These are phyloP conservation scores for Cathartes aura DNA, from an alignment of 2,113 vertebrate species.

Conservation along the genomic window DNA sequence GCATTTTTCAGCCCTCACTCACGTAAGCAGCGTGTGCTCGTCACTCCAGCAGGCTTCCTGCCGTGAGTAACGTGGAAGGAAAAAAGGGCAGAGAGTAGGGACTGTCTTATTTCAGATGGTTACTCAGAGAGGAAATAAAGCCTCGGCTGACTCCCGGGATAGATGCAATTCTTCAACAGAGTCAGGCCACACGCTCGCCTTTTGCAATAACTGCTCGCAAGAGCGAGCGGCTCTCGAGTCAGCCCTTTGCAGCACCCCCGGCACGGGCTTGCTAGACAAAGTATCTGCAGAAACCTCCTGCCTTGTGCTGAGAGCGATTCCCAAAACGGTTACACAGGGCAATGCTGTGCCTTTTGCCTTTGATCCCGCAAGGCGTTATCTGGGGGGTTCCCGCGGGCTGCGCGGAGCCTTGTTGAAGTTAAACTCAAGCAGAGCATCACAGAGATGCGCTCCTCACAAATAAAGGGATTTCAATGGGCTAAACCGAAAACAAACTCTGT, in stretches of 20 bases:
- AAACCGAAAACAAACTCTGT: background rate
- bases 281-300: background rate
- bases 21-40: background rate
- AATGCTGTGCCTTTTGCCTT: background rate
- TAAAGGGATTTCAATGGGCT: background rate
- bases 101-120: background rate
- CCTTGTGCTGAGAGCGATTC: background rate
- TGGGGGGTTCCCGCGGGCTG: background rate
- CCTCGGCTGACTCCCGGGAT: background rate
- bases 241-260: background rate
- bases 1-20: background rate
- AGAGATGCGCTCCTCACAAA: accelerated
- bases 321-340: background rate
- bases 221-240: background rate
- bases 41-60: background rate
- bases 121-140: background rate
- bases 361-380: too few species aligned
- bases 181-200: background rate
- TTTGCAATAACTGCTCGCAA: background rate
- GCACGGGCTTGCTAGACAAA: accelerated
- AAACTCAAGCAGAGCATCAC: background rate
- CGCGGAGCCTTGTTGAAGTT: accelerated
- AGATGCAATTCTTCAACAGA: background rate
- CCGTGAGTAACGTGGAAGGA: background rate
- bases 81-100: background rate